Evolutionary conservation across 2,888 invertebrate genomes (phyloP).

Genomic region (Drosophila crucigera): DNA sequence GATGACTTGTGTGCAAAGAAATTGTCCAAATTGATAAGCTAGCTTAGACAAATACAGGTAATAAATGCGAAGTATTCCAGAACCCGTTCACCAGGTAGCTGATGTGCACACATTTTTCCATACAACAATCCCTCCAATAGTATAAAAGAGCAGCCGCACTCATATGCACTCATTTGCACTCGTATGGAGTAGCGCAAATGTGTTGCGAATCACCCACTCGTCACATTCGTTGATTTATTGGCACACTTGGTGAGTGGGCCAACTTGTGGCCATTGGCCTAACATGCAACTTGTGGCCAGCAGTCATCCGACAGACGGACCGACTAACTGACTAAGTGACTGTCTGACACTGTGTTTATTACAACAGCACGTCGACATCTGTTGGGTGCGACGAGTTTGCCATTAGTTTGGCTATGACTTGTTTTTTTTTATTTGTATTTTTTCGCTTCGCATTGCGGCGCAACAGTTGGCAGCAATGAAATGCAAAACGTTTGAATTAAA

Average conservation of each 20-base stretch:
- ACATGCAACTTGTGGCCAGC: slow-evolving; percentile 29
- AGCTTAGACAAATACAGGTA: not conserved
- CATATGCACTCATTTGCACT: not conserved
- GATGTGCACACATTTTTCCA: not conserved
- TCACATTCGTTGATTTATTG: slow-evolving; percentile 76
- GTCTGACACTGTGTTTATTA: slow-evolving; percentile 39
- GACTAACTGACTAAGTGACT: slow-evolving; percentile 12
- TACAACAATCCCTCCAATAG: not conserved
- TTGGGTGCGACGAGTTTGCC: not conserved
- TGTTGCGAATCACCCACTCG: slow-evolving; percentile 32
- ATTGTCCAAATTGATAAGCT: not conserved
- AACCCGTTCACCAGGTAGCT: slow-evolving; percentile 11
- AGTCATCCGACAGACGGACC: not conserved
- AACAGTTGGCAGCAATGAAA: slow-evolving; percentile 56
- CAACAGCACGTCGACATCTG: slow-evolving; percentile 43
- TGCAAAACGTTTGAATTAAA: slow-evolving; percentile 7
- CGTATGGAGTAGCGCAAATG: not conserved
- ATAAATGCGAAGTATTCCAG: not conserved
- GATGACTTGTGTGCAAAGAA: no score
- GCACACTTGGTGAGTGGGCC: slow-evolving; percentile 74
- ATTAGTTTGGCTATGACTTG: slow-evolving; percentile 3
- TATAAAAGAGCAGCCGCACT: not conserved
- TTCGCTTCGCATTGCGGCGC: slow-evolving; percentile 1
- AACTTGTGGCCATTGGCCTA: slow-evolving; percentile 44
- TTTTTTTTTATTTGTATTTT: not conserved